Percentiles rank a stretch among this genome's conserved stretches.
Conservation (phyloP, 2,113 vertebrate species). For the Carassius carassius region DNA sequence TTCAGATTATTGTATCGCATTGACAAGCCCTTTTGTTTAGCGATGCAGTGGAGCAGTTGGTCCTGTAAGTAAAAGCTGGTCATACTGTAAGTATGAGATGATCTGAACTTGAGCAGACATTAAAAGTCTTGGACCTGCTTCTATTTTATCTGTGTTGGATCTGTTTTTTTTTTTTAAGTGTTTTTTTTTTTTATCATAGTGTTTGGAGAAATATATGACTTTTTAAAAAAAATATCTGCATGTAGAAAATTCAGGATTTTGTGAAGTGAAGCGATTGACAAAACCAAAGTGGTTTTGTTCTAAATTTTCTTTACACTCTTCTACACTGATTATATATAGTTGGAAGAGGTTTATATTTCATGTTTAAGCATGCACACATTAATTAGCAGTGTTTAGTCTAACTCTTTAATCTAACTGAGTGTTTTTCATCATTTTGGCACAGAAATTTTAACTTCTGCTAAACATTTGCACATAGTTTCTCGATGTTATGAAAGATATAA, state of each 20-base stretch:
- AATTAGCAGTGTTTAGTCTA: not conserved
- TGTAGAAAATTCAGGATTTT: not conserved
- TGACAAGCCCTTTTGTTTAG: not conserved
- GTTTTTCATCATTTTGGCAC: not conserved
- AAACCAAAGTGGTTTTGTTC: not conserved
- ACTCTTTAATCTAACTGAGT: not conserved
- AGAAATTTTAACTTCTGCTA: not conserved
- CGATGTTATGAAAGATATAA: not conserved
- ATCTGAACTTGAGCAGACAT: not conserved
- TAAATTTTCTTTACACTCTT: not conserved
- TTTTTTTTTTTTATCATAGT: not conserved
- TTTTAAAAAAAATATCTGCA: not conserved
- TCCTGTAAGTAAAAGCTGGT: not conserved
- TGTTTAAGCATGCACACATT: not conserved
- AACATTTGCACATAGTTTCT: not conserved
- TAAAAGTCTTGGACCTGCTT: not conserved
- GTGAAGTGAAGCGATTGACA: not conserved
- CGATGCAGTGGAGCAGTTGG: not conserved
- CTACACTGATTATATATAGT: not conserved
- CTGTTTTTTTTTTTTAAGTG: not conserved
- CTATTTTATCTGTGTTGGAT: not conserved
- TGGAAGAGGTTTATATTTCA: not conserved
- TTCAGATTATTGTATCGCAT: slow-evolving; percentile 3
- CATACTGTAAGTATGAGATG: not conserved
- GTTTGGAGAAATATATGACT: not conserved